These are phyloP conservation scores for Pteropus alecto DNA, from an alignment of 2,113 vertebrate species.

Conservation along the genomic window DNA sequence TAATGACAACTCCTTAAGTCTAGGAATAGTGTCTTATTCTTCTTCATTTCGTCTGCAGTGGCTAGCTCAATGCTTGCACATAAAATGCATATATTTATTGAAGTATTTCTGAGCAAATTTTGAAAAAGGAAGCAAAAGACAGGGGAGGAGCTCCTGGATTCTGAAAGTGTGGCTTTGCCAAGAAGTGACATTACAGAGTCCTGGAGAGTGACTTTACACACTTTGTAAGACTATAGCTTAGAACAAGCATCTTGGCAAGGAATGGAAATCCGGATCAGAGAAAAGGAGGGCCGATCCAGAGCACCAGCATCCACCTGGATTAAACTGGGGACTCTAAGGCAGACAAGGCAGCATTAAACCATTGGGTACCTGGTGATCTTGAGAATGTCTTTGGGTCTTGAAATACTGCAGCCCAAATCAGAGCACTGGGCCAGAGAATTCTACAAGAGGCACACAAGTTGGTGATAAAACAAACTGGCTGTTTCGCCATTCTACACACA, in stretches of 20 bases:
- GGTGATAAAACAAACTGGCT: not conserved
- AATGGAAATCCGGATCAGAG: not conserved
- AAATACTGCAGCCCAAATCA: not conserved
- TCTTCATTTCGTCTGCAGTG: not conserved
- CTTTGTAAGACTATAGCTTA: not conserved
- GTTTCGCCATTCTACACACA: not conserved
- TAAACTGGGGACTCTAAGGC: not conserved
- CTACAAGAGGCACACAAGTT: not conserved
- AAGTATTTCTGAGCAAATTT: not conserved
- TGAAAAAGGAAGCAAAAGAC: constrained; percentile 4
- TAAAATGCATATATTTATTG: not conserved
- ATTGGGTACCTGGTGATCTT: not conserved
- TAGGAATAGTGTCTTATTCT: not conserved
- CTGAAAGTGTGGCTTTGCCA: not conserved
- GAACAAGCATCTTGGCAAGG: not conserved
- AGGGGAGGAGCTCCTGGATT: not conserved
- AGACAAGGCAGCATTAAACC: not conserved
- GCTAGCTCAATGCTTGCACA: not conserved
- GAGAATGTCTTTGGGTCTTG: not conserved
- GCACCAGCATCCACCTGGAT: not conserved
- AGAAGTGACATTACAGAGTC: not conserved
- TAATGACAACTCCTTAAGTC: not conserved
- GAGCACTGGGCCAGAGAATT: not conserved
- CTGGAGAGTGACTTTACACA: not conserved
- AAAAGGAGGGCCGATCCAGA: not conserved